Base-by-base conservation (phyloP, 2,888 invertebrate species). In the Ophion ventricosus region DNA sequence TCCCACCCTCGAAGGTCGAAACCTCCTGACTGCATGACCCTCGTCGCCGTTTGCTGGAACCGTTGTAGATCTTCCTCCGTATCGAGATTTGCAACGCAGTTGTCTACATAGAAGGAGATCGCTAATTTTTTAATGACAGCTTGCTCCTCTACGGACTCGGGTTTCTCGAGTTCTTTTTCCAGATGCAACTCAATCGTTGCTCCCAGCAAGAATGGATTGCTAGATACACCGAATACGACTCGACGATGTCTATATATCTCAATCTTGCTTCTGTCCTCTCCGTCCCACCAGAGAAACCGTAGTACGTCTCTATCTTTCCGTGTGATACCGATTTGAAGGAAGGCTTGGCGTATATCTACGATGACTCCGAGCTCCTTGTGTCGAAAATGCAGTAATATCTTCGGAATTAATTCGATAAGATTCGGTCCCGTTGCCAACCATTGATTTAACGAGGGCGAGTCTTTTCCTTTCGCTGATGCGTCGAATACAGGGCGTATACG, bases 401-500 rank as follows among this genome's bases (percentile, higher is more conserved):
- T 72, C 0, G 88, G 85, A 23, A 88, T 84, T 23, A 88, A 63
- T 20, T 89, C 88, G 23, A 89, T 88, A 2, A 88, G 75, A 66
- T 89, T 88, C 0, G 84, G 85, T 11, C 86, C 81, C 35, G 79
- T 85, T 76, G 88, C 85, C 0, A 88, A 66, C 66, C 87, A 88
- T 1, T 87, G 80, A 73, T 90, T 91, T 8, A 91, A 64, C 4
- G 89, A 88, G 2, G 87, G 88, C 14, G 80, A 78, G 2, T 81
- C 85, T 40, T 87, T 87, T 43, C 81, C 85, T 26, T 67, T 63
- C 1, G 89, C 87, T 1, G 89, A 91, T 0, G 89, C 90, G 74
- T 90, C 90, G 49, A 90, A 90, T 4, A 90, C 88, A 0, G 89
- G 89, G 29, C 88, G 74, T 8, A 89, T 80, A 29, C 66, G 64